phyloP scores from a whole-genome alignment of 2,113 vertebrate species.

The Micromys minutus region DNA sequence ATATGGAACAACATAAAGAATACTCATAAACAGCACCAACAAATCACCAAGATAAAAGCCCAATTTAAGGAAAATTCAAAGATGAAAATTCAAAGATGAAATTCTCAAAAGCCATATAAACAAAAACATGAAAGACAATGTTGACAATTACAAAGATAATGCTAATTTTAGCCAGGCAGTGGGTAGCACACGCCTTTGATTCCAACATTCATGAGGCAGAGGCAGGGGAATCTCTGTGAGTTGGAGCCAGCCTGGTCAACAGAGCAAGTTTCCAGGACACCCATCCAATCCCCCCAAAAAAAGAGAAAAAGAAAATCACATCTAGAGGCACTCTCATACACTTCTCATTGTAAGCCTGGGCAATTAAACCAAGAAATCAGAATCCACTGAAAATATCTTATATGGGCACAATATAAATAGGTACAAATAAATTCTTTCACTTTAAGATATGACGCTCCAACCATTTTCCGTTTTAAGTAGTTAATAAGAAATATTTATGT shows the following conservation, averaged over 20 bases:
- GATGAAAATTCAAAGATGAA: neutral
- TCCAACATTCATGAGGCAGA: neutral
- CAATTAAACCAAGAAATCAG: neutral
- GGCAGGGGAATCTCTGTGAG: neutral
- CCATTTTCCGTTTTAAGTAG: neutral
- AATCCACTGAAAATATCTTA: conserved; percentile 21
- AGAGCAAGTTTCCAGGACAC: neutral
- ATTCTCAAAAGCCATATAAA: conserved; percentile 37
- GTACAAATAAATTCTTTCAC: conserved; percentile 10
- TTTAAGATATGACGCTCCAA: conserved; percentile 23
- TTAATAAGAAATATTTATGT: conserved; percentile 43
- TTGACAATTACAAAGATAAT: conserved; percentile 40
- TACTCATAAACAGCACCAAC: neutral
- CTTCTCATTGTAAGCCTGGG: neutral
- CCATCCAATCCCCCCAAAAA: too few relatives aligned
- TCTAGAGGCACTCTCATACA: neutral
- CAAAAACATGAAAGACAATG: conserved; percentile 3
- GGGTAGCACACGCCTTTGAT: neutral
- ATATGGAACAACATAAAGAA: conserved; percentile 36
- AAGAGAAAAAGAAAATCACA: neutral
- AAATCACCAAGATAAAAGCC: neutral
- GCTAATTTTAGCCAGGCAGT: neutral
- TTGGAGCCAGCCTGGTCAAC: neutral
- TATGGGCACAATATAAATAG: neutral
- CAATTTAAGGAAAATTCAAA: conserved; percentile 1